phyloP scores from a whole-genome alignment of 2,113 vertebrate genomes.

The Oryctolagus cuniculus region DNA sequence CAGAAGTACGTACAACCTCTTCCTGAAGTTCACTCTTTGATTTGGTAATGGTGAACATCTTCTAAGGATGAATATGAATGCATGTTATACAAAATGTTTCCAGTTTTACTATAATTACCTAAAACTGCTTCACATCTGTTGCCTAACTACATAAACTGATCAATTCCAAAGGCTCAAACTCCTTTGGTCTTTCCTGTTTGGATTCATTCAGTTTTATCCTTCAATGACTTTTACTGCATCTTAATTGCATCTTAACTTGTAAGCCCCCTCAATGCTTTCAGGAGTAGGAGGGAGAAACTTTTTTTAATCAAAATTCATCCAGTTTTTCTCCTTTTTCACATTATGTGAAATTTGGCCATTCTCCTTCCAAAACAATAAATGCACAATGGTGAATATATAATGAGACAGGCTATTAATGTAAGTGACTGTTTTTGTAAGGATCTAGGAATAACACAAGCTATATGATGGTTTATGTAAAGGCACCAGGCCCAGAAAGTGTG shows the following conservation, averaged over 20 bases:
- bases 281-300: neutral
- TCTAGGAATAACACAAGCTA: neutral
- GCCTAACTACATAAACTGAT: neutral
- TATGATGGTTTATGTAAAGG: neutral
- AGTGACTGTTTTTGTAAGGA: neutral
- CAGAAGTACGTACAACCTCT: neutral
- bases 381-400: neutral
- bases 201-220: conserved; percentile 51
- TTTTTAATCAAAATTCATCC: conserved; percentile 37
- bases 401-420: neutral
- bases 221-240: neutral
- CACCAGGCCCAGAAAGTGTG: neutral
- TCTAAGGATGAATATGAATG: neutral
- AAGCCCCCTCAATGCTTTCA: conserved; percentile 18
- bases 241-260: conserved; percentile 26
- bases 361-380: conserved; percentile 4
- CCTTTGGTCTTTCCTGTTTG: conserved; percentile 32
- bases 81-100: neutral
- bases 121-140: neutral
- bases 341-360: conserved; percentile 20
- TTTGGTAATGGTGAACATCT: neutral
- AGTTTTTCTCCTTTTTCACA: neutral
- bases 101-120: neutral
- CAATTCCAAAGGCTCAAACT: conserved; percentile 1
- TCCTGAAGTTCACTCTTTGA: neutral